Evolutionary conservation across 2,113 vertebrate species (phyloP).

Genomic region (Sapajus apella): DNA sequence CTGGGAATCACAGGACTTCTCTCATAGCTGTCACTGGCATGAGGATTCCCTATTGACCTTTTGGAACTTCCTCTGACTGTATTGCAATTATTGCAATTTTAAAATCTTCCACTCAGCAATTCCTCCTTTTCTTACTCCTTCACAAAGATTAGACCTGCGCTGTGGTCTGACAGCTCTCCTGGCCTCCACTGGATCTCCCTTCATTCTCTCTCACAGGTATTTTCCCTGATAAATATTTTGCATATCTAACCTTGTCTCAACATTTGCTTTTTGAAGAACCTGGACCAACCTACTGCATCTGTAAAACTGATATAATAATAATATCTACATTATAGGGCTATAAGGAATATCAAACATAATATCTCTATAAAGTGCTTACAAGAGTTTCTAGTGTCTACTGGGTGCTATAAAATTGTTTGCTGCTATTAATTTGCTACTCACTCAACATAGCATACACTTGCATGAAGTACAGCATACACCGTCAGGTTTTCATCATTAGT

Average conservation of each 20-base stretch:
- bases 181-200: accelerated
- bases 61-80: not conserved
- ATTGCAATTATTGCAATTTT: too few relatives aligned
- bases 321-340: not conserved
- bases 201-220: not conserved
- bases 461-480: not conserved
- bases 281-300: not conserved
- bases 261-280: not conserved
- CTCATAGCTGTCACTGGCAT: not conserved
- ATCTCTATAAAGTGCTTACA: not conserved
- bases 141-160: not conserved
- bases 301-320: not conserved
- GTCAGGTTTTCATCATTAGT: too few relatives aligned
- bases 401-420: not conserved
- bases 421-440: not conserved
- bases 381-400: not conserved
- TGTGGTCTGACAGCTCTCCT: not conserved
- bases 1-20: not conserved
- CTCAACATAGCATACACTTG: not conserved
- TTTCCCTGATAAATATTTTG: not conserved
- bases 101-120: not conserved
- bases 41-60: not conserved
- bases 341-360: not conserved
- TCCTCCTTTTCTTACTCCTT: not conserved
- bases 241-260: not conserved